Evolutionary conservation across 2,113 vertebrate species (phyloP).

Genomic region (Rallus limicola): DNA sequence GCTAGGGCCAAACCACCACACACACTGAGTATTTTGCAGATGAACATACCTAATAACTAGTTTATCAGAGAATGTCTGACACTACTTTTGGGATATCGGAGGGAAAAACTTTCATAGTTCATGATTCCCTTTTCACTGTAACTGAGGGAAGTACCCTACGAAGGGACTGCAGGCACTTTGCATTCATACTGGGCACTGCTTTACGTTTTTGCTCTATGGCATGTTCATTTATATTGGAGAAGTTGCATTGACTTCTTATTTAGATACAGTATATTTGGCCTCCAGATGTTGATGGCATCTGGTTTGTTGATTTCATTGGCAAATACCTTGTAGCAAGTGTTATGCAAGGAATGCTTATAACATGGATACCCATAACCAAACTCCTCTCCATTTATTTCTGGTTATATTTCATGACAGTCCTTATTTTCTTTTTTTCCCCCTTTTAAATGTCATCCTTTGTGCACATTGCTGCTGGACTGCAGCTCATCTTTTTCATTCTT

Average conservation of each 20-base stretch:
- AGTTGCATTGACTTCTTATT: background rate
- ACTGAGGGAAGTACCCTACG: background rate
- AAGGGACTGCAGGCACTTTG: background rate
- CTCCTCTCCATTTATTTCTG: background rate
- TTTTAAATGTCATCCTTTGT: background rate
- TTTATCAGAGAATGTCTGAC: background rate
- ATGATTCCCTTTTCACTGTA: background rate
- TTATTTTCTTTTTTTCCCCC: background rate
- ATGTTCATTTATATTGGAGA: background rate
- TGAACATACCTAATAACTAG: background rate
- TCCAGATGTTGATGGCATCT: conserved; percentile 22
- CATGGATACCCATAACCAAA: background rate
- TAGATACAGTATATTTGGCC: background rate
- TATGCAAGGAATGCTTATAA: background rate
- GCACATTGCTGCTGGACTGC: background rate
- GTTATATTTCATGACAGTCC: background rate
- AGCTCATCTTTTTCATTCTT: background rate
- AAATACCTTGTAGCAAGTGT: background rate
- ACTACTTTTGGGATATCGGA: background rate
- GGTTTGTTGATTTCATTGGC: conserved; percentile 24
- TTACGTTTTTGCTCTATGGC: background rate
- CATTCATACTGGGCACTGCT: background rate
- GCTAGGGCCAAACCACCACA: too few species aligned
- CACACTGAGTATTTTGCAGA: background rate
- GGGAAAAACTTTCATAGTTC: background rate